Percentiles rank a stretch among this genome's conserved stretches.
Evolutionary conservation across 2,113 vertebrate genomes (phyloP).

Genomic region (Hirundichthys speculiger): DNA sequence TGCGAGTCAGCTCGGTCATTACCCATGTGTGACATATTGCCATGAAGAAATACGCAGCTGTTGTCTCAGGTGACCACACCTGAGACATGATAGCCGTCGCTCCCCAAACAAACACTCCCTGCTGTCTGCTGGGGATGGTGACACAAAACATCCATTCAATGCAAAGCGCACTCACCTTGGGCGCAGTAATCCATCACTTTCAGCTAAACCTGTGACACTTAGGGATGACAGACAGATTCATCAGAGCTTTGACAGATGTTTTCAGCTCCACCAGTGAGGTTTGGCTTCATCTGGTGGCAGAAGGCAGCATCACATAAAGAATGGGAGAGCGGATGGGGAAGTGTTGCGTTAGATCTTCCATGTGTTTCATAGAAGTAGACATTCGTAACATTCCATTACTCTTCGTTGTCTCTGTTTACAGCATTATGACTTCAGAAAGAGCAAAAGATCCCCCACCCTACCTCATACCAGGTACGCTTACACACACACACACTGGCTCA

Average conservation of each 20-base stretch:
- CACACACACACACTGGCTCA: not conserved
- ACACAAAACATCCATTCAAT: constrained; percentile 16
- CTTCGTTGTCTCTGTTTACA: constrained; percentile 6
- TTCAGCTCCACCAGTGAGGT: not conserved
- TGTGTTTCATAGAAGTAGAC: too few relatives aligned
- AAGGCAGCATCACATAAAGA: not conserved
- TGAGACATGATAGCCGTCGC: constrained; percentile 2
- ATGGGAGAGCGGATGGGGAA: not conserved
- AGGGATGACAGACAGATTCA: not conserved
- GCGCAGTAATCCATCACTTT: not conserved
- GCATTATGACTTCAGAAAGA: constrained; percentile 59
- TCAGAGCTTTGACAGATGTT: not conserved
- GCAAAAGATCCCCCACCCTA: constrained; percentile 59
- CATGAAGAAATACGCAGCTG: too few relatives aligned
- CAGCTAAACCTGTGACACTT: not conserved
- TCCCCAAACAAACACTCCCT: not conserved
- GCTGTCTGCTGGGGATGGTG: constrained; percentile 3
- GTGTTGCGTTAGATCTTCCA: too few relatives aligned
- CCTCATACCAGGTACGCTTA: constrained; percentile 55
- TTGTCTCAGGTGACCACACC: constrained; percentile 11
- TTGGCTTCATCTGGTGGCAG: constrained; percentile 10
- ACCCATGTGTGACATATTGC: too few relatives aligned
- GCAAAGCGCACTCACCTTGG: not conserved
- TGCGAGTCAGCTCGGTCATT: too few relatives aligned
- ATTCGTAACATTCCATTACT: not conserved